Conservation (phyloP, 2,797 vertebrate genomes). For the Crypturellus tataupa region DNA sequence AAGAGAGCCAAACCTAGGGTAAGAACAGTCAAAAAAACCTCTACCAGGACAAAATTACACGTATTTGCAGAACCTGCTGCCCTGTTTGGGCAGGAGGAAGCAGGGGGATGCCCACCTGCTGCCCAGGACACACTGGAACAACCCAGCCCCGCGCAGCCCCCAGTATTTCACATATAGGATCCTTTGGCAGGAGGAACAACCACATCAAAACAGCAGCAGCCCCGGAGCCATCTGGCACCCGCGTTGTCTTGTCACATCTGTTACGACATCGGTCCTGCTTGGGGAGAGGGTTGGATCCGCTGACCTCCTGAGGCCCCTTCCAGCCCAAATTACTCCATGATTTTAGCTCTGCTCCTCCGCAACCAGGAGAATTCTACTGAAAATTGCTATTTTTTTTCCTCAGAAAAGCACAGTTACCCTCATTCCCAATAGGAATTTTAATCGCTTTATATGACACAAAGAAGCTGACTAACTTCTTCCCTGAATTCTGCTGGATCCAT, state of each 20-base stretch:
- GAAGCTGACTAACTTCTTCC: background rate
- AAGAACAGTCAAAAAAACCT: background rate
- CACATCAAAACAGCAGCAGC: background rate
- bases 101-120: background rate
- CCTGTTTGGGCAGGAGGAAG: background rate
- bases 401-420: background rate
- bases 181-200: background rate
- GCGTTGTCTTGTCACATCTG: background rate
- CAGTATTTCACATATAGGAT: background rate
- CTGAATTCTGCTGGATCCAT: background rate
- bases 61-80: background rate
- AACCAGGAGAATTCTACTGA: background rate
- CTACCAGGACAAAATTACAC: background rate
- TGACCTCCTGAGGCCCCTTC: background rate
- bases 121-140: background rate
- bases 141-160: background rate
- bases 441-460: background rate
- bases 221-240: background rate
- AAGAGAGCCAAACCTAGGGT: background rate
- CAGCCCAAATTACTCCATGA: rapidly evolving
- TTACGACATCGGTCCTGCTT: rapidly evolving
- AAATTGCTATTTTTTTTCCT: background rate
- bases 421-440: background rate
- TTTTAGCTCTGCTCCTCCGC: background rate
- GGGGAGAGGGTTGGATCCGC: background rate